Evolutionary conservation across 2,113 vertebrate genomes (phyloP).

Genomic region (Melanostigma gelatinosum): DNA sequence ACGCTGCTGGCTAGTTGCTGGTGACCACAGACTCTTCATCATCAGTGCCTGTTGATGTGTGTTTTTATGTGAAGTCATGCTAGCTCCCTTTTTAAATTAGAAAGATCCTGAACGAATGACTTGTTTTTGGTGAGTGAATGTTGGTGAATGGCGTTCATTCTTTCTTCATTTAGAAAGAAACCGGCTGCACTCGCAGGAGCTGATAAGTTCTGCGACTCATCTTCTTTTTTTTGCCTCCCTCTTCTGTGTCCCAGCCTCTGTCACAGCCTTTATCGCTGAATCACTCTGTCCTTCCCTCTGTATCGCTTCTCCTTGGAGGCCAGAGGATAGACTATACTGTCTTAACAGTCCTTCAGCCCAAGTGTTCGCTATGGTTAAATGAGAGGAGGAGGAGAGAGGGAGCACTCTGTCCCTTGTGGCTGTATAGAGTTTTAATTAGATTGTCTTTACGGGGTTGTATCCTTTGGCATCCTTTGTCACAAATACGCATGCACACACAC

Average conservation of each 20-base stretch:
- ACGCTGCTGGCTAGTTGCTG: background rate
- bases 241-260: conserved; percentile 4
- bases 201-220: conserved; percentile 8
- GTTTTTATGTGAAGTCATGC: background rate
- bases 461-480: conserved; percentile 72
- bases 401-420: conserved; percentile 65
- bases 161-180: conserved; percentile 19
- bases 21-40: background rate
- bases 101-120: background rate
- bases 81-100: background rate
- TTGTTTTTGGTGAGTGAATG: background rate
- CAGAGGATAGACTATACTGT: conserved; percentile 49
- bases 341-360: conserved; percentile 63
- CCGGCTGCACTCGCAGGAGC: background rate
- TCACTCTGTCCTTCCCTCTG: conserved; percentile 40
- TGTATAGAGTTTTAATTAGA: conserved; percentile 76
- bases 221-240: conserved; percentile 1
- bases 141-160: background rate
- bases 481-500: conserved; percentile 9
- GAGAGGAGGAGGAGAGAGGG: conserved; percentile 31
- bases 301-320: conserved; percentile 51
- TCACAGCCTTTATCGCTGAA: conserved; percentile 23
- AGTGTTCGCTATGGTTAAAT: conserved; percentile 63
- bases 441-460: conserved; percentile 78
- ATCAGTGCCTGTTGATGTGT: background rate